Evolutionary conservation across 2,113 vertebrate species (phyloP), one percentile per base, ranked within the genome.

Genomic region (Guaruba guarouba): DNA sequence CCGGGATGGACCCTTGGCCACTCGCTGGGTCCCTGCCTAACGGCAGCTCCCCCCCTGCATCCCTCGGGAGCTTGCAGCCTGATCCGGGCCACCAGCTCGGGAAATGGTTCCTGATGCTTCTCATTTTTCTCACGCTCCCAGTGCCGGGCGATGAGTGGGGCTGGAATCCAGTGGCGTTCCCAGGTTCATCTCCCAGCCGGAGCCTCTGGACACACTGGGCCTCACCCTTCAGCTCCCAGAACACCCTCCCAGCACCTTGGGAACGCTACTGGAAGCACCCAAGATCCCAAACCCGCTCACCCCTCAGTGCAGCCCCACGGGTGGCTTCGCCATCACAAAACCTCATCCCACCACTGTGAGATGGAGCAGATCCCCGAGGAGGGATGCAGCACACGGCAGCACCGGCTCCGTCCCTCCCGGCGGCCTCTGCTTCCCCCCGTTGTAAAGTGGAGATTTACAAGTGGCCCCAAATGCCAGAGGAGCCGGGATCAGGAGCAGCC

Each of bases 361-460:
- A 7, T 35, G 57, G 33, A 15, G 57, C 57, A 59, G 57, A 24
- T 9, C 57, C 20, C 57, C 7, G 1, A 9, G 33, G 49, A 44
- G 13, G 35, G 70, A 24, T 16, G 10, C 16, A 14, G 55, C 31
- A 17, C 44, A 6, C 0, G 44, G 44, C 54, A 14, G 43, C 27
- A 12, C 18, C 9, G 1, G 28, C n/a, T 25, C 33, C 0, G 3
- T 11, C 33, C 62, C 67, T 24, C 66, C 33, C 3, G 44, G 33
- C 11, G 33, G 57, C n/a, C 68, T n/a, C 62, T 3, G 10, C 69
- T 70, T 69, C 75, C 86, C 39, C n/a, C 18, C 4, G 46, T 55
- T 85, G 89, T 90, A 95, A 96, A 96, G 62, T 51, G 39, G 52
- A 93, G 95, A 92, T 94, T 97, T 96, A 97, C 71, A 97, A 88